Conservation (phyloP, 2,113 vertebrate genomes). For the Urocynchramus pylzowi region DNA sequence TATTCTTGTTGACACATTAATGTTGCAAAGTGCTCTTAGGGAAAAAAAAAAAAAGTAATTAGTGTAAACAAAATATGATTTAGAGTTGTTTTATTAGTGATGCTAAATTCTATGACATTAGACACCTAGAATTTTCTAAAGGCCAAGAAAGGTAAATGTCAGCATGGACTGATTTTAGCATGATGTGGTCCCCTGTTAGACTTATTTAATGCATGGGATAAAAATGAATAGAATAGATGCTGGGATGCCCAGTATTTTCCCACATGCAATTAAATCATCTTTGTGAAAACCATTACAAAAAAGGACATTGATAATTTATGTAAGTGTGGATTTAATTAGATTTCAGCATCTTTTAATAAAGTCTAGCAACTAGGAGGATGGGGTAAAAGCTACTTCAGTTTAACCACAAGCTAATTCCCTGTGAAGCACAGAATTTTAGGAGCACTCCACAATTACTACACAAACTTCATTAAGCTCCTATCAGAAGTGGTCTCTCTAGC, state of each 20-base stretch:
- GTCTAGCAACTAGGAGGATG: not conserved
- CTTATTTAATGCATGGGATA: not conserved
- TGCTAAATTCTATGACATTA: not conserved
- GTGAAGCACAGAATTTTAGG: not conserved
- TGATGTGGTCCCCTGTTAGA: not conserved
- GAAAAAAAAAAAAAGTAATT: not conserved
- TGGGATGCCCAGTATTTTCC: not conserved
- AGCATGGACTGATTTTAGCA: not conserved
- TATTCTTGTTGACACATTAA: not conserved
- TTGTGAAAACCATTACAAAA: not conserved
- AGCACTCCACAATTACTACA: not conserved
- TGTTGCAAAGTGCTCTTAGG: not conserved
- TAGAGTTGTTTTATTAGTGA: not conserved
- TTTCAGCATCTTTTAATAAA: slow-evolving; percentile 34
- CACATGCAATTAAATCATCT: not conserved
- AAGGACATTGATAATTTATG: not conserved
- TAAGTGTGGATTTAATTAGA: slow-evolving; percentile 20
- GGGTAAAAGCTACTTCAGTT: not conserved
- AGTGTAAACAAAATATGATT: not conserved
- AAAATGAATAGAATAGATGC: not conserved
- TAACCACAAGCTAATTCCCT: not conserved
- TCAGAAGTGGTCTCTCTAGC: not conserved
- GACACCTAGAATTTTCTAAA: not conserved
- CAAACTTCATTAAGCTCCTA: not conserved
- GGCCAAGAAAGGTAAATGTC: not conserved